Percentiles rank a stretch among this genome's conserved stretches.
Evolutionary conservation across 2,113 vertebrate genomes (phyloP).

Genomic region (Columbina picui): DNA sequence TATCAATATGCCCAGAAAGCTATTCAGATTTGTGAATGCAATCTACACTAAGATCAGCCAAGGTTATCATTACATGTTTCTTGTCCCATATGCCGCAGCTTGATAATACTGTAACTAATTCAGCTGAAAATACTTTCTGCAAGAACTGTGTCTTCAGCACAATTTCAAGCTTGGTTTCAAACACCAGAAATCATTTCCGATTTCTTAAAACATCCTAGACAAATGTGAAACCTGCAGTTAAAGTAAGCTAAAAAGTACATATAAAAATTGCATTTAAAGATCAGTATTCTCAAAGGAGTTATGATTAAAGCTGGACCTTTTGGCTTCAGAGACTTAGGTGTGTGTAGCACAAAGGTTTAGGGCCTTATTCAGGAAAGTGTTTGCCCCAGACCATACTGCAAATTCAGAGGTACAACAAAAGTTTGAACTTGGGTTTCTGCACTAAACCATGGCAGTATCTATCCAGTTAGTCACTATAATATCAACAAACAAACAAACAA

Average conservation of each 20-base stretch:
- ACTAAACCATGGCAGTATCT: not conserved
- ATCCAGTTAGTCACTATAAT: not conserved
- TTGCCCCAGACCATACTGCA: not conserved
- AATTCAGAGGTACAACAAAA: not conserved
- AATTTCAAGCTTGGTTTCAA: conserved; percentile 57
- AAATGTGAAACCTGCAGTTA: not conserved
- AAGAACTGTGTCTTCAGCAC: conserved; percentile 52
- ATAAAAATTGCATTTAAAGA: conserved; percentile 14
- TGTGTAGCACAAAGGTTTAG: not conserved
- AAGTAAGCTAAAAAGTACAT: not conserved
- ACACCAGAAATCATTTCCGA: conserved; percentile 15
- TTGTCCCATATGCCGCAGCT: conserved; percentile 26
- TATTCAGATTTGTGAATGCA: conserved; percentile 22
- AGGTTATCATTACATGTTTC: conserved; percentile 61
- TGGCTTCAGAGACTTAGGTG: not conserved
- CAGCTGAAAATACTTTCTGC: conserved; percentile 22
- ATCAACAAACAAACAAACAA: not conserved
- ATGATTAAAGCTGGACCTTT: not conserved
- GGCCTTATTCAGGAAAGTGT: not conserved
- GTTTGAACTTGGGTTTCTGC: not conserved
- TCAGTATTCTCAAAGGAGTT: not conserved
- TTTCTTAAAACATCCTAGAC: conserved; percentile 18
- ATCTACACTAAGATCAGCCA: conserved; percentile 45
- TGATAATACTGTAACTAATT: conserved; percentile 59
- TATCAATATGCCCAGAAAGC: conserved; percentile 1